Conservation (phyloP, 2,797 vertebrate species). For the Anas bahamensis region DNA sequence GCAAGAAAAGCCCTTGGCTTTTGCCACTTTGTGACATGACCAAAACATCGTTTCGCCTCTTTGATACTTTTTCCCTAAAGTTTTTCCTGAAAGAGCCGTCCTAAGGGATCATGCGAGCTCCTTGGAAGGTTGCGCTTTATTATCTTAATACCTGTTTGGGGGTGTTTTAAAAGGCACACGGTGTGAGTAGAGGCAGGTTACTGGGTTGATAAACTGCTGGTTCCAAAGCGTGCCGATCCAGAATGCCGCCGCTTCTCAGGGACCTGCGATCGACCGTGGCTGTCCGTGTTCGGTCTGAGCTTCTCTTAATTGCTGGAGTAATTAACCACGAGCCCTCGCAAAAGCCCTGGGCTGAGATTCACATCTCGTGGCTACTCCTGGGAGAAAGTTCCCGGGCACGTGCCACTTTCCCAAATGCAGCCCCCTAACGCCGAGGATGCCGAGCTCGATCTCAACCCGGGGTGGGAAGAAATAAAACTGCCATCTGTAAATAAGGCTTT, state of each 20-base stretch:
- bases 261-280: accelerated
- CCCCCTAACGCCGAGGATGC: background rate
- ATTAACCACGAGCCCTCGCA: background rate
- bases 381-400: background rate
- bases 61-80: background rate
- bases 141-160: conserved; percentile 3
- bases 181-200: background rate
- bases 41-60: background rate
- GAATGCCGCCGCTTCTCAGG: background rate
- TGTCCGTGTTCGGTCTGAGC: background rate
- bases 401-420: background rate
- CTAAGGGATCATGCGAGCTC: background rate
- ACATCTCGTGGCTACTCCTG: background rate
- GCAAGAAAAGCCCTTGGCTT: conserved; percentile 45
- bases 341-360: background rate
- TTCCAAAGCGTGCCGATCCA: background rate
- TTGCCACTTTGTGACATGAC: conserved; percentile 44
- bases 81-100: conserved; percentile 5
- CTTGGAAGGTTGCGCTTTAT: background rate
- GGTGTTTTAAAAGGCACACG: background rate
- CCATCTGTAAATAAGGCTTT: background rate
- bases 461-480: background rate
- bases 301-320: background rate
- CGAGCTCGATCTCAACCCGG: background rate
- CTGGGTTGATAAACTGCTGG: background rate